Evolutionary conservation across 1,140 invertebrate genomes (phyloP).

Genomic region (Orius insidiosus): DNA sequence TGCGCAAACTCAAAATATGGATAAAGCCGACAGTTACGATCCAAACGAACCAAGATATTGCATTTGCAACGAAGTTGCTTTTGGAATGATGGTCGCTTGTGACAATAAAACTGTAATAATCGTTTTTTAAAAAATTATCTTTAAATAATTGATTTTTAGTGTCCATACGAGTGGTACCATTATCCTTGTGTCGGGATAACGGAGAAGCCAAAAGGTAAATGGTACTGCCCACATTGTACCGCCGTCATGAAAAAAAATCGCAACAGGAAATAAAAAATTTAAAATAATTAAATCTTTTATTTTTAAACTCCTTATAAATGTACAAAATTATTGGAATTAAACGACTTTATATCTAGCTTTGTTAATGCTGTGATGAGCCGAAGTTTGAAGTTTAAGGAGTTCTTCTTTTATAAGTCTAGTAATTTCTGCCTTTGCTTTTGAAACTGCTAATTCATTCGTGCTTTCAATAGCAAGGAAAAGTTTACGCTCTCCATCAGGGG

Average conservation of each 20-base stretch:
- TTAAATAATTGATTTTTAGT: slow-evolving; percentile 39
- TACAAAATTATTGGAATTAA: slow-evolving; percentile 27
- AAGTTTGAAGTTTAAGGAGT: slow-evolving; percentile 77
- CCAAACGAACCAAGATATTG: slow-evolving; percentile 92
- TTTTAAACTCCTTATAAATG: neutral
- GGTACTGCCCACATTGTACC: slow-evolving; percentile 93
- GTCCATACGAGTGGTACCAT: slow-evolving; percentile 97
- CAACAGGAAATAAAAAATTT: slow-evolving; percentile 28
- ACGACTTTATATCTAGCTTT: slow-evolving; percentile 92
- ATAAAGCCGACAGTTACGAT: slow-evolving; percentile 46
- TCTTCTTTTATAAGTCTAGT: slow-evolving; percentile 96
- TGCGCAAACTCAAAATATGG: slow-evolving; percentile 22
- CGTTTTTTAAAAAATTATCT: slow-evolving; percentile 1
- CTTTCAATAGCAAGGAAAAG: slow-evolving; percentile 98
- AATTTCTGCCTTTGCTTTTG: slow-evolving; percentile 96
- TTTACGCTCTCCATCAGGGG: slow-evolving; percentile 89
- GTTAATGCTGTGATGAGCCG: slow-evolving; percentile 70
- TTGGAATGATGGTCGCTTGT: slow-evolving; percentile 98
- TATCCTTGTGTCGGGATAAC: slow-evolving; percentile 93
- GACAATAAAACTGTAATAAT: slow-evolving; percentile 79
- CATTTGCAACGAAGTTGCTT: slow-evolving; percentile 94
- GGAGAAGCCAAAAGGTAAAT: slow-evolving; percentile 91
- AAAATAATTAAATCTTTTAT: neutral
- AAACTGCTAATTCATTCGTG: slow-evolving; percentile 88
- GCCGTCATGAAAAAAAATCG: slow-evolving; percentile 73